Conservation (phyloP, 2,888 invertebrate species). For the Aphodius granarius region DNA sequence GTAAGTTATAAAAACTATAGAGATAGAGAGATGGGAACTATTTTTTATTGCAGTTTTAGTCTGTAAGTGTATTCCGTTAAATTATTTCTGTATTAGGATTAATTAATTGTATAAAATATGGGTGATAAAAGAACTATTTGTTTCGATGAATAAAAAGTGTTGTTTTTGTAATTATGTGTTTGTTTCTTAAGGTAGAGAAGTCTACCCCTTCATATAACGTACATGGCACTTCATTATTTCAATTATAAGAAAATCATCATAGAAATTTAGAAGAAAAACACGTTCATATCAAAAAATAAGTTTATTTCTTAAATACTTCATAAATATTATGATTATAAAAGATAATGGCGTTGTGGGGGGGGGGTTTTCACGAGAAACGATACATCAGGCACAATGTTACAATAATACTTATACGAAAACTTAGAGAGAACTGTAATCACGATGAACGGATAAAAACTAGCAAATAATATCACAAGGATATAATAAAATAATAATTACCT, state of each 20-base stretch:
- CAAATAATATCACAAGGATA: neutral
- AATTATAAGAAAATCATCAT: no score
- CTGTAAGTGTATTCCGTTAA: neutral
- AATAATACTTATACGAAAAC: constrained; percentile 9
- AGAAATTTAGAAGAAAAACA: neutral
- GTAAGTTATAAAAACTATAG: neutral
- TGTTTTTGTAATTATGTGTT: neutral
- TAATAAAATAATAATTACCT: no score
- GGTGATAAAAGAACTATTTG: neutral
- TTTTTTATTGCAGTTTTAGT: neutral
- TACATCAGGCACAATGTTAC: neutral
- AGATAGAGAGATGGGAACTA: neutral
- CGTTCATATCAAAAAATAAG: neutral
- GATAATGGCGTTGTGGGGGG: neutral
- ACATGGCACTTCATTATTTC: no score
- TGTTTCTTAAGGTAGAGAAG: no score
- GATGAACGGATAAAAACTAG: neutral
- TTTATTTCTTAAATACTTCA: neutral
- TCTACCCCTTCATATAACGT: no score
- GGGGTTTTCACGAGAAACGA: neutral
- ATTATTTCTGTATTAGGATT: neutral
- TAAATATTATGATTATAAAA: neutral
- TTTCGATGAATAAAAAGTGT: neutral
- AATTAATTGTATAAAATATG: neutral
- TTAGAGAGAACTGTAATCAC: neutral